phyloP scores from a whole-genome alignment of 2,888 invertebrate genomes.

The Tethea ocularis region DNA sequence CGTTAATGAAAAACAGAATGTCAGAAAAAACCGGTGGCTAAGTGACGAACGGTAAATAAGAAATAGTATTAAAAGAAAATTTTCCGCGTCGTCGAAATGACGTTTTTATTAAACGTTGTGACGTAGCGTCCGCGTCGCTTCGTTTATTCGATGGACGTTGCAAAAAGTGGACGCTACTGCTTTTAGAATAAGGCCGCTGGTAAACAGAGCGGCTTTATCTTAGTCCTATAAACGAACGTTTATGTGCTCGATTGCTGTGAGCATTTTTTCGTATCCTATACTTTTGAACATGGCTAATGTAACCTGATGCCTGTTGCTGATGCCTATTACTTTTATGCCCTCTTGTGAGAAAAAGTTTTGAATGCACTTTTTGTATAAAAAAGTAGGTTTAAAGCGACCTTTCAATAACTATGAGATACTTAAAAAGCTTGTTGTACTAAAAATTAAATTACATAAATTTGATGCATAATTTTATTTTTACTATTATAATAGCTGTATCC shows the following conservation, averaged over 20 bases:
- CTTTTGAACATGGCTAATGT: no score
- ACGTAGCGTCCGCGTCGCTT: not conserved
- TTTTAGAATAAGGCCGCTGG: not conserved
- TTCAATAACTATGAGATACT: no score
- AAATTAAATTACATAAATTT: no score
- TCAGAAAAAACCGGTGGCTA: not conserved
- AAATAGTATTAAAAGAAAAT: not conserved
- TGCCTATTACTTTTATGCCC: no score
- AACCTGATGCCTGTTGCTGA: no score
- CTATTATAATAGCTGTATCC: no score
- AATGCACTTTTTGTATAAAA: no score
- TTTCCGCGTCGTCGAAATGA: not conserved
- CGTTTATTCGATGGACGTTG: not conserved
- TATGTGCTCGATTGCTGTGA: not conserved
- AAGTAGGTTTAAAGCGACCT: no score
- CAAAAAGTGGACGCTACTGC: not conserved
- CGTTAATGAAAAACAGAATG: not conserved
- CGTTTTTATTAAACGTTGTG: conserved; percentile 1
- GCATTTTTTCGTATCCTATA: not conserved
- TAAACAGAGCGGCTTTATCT: not conserved
- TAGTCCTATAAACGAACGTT: not conserved
- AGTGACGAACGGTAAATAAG: conserved; percentile 3
- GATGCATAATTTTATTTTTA: no score
- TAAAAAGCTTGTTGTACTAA: no score
- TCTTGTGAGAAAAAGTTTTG: no score